Conservation (phyloP, 2,113 vertebrate species). For the Catharus fuscescens region DNA sequence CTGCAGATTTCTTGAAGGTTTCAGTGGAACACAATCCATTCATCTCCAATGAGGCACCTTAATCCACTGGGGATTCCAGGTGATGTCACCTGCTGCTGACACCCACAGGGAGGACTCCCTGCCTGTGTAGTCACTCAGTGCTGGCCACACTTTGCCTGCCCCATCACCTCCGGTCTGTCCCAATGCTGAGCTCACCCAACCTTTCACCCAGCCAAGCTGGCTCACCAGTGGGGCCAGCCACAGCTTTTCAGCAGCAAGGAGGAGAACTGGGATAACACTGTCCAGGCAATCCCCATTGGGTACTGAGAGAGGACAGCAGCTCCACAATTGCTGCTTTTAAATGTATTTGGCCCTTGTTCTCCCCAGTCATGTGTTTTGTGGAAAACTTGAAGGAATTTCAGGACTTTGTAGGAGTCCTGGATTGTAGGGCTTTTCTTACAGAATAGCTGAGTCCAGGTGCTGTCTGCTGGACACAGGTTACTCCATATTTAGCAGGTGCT, state of each 20-base stretch:
- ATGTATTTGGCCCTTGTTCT: not conserved
- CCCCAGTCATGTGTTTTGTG: not conserved
- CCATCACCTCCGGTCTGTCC: not conserved
- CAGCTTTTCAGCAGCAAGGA: accelerated
- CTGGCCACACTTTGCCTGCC: not conserved
- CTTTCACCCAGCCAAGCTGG: not conserved
- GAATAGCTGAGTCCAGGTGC: not conserved
- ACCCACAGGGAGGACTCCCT: not conserved
- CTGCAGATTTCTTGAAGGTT: not conserved
- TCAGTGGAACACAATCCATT: not conserved
- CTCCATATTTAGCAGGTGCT: not conserved
- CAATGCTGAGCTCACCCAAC: not conserved
- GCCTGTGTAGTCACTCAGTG: not conserved
- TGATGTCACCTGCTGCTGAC: not conserved
- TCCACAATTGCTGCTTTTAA: not conserved
- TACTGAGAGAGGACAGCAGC: not conserved
- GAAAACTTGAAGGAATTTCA: not conserved
- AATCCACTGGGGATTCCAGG: not conserved
- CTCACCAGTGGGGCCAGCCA: not conserved
- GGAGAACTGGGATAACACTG: not conserved
- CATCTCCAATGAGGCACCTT: not conserved
- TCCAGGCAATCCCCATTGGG: not conserved
- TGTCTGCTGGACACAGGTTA: not conserved
- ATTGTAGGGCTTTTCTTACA: not conserved
- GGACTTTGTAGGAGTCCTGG: not conserved